Evolutionary conservation across 2,113 vertebrate species (phyloP).

Genomic region (Nansenia antarctica): DNA sequence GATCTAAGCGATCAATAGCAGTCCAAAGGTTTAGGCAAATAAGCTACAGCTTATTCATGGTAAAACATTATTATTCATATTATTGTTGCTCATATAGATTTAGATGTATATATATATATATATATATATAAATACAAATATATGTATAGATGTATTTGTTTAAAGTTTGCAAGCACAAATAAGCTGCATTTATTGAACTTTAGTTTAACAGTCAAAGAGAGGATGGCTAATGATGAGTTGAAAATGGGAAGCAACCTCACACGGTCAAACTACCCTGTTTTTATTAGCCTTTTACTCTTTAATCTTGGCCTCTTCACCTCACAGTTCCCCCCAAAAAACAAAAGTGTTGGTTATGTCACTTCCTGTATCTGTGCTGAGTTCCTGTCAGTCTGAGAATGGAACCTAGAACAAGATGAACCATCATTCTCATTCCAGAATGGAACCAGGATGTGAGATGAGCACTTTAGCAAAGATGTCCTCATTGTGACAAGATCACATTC

Average conservation of each 20-base stretch:
- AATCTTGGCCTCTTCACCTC: slow-evolving; percentile 59
- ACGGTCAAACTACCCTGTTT: slow-evolving; percentile 78
- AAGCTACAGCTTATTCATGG: slow-evolving; percentile 85
- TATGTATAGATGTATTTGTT: slow-evolving; percentile 77
- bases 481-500: slow-evolving; percentile 91
- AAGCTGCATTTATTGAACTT: slow-evolving; percentile 86
- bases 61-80: slow-evolving; percentile 80
- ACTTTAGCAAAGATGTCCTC: slow-evolving; percentile 88
- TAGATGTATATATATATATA: slow-evolving; percentile 67
- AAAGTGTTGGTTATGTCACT: slow-evolving; percentile 51
- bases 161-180: slow-evolving; percentile 85
- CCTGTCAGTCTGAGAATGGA: slow-evolving; percentile 61
- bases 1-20: slow-evolving; percentile 82
- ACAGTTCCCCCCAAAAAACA: slow-evolving; percentile 40
- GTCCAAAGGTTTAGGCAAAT: slow-evolving; percentile 85
- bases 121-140: slow-evolving; percentile 66
- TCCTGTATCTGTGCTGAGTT: slow-evolving; percentile 63
- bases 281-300: slow-evolving; percentile 29
- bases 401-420: neutral
- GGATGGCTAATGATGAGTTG: slow-evolving; percentile 80
- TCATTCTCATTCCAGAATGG: slow-evolving; percentile 43
- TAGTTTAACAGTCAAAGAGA: slow-evolving; percentile 84
- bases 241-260: slow-evolving; percentile 74
- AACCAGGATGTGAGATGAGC: slow-evolving; percentile 78
- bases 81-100: slow-evolving; percentile 82